These are phyloP conservation scores for Pomacea canaliculata DNA, from an alignment of 2,888 invertebrate species.

Conservation along the genomic window DNA sequence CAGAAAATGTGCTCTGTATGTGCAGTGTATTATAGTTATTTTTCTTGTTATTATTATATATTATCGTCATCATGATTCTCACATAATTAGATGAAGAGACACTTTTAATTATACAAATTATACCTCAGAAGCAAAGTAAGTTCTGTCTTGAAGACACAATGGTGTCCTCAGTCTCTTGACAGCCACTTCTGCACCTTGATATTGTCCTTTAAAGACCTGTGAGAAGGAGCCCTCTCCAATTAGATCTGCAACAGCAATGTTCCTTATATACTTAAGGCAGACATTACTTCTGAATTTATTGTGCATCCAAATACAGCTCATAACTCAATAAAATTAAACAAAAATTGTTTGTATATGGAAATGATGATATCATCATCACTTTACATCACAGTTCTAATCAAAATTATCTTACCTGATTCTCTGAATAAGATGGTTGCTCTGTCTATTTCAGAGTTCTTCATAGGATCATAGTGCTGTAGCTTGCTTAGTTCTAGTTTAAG, in stretches of 20 bases:
- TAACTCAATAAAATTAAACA: no score
- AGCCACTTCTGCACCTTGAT: constrained; percentile 63
- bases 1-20: no score
- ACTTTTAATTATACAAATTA: neutral
- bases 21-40: no score
- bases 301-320: no score
- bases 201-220: constrained; percentile 58
- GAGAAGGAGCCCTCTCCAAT: constrained; percentile 64
- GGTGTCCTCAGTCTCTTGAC: constrained; percentile 61
- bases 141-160: constrained; percentile 57
- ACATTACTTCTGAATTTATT: no score
- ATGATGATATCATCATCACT: no score
- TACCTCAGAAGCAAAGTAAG: constrained; percentile 66
- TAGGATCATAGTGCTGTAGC: constrained; percentile 52
- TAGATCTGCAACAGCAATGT: constrained; percentile 33
- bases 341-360: no score
- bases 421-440: constrained; percentile 48
- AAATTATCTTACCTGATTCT: constrained; percentile 42
- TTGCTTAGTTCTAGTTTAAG: constrained; percentile 53
- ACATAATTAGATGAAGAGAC: no score
- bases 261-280: no score
- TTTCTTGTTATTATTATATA: no score
- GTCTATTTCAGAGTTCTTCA: constrained; percentile 53
- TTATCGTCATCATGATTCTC: no score
- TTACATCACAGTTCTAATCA: no score